Base-by-base conservation (phyloP, 2,113 vertebrate species). In the Garra rufa region DNA sequence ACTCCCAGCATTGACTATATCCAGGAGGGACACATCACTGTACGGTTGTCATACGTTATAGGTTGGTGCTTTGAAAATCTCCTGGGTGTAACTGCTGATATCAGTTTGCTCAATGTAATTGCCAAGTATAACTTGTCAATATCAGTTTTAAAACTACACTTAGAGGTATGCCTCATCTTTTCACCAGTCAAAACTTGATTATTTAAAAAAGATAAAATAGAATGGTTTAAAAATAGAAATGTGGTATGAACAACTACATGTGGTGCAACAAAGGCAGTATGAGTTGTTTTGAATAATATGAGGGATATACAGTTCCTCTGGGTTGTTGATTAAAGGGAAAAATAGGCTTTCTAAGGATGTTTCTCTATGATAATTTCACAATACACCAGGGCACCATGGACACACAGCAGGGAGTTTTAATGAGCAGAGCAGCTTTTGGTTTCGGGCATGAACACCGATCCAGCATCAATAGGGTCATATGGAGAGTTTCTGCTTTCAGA, bases 281-380 rank as follows among this genome's bases (percentile, higher is more conserved):
- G 26, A 44, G 80, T 34, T 69, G 63, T 69, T 65, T 76, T 48
- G 44, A 76, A 74, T 59, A 80, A 59, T 59, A 24, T 63, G 52
- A 78, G 63, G 34, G 55, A 79, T 30, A 78, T 30, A 34, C 2
- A 46, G 21, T 44, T 81, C 44, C 79, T 85, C 9, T 41, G 69
- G 69, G 19, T 81, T 59, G 46, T 57, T 85, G 76, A 85, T 85
- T 79, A 79, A 85, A 79, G 48, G 19, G 65, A 71, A 61, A 11
- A 50, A 15, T 74, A 74, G 19, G 28, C 75, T 63, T 57, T 85
- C 67, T 63, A 38, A 71, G 67, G 26, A 24, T 79, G 43, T 34
- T 75, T 83, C 69, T 76, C 82, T 87, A 83, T 80, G 48, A 70
- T 88, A 83, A 88, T 83, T 85, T 52, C 17, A 59, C 74, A 82